These are phyloP conservation scores for Synergus laeviventris DNA, from an alignment of 2,888 invertebrate genomes.

Conservation along the genomic window DNA sequence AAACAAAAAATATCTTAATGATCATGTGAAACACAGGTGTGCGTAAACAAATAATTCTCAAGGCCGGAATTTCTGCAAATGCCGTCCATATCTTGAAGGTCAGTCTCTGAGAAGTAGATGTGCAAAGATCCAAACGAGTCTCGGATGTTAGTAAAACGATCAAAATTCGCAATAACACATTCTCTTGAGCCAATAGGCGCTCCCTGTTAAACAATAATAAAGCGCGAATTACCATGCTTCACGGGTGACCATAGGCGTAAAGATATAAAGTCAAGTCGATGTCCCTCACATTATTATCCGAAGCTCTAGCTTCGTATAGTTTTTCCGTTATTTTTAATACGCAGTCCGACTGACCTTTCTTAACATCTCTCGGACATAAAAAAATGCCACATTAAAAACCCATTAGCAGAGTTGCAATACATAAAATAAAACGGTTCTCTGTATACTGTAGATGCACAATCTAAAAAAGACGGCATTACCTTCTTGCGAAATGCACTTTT, in stretches of 20 bases:
- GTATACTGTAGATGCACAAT: not conserved
- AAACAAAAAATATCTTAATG: conserved; percentile 1
- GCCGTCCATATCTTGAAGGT: conserved; percentile 6
- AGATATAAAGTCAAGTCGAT: conserved; percentile 26
- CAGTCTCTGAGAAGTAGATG: conserved; percentile 8
- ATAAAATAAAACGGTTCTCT: conserved; percentile 12
- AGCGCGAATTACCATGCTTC: conserved; percentile 27
- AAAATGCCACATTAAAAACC: conserved; percentile 29
- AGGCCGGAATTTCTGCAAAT: conserved; percentile 18
- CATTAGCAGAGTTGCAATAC: conserved; percentile 13
- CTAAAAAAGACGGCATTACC: not conserved
- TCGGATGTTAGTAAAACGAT: conserved; percentile 12
- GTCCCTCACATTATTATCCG: conserved; percentile 15
- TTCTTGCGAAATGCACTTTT: conserved; percentile 12
- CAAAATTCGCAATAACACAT: conserved; percentile 13
- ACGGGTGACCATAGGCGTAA: conserved; percentile 4
- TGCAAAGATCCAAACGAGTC: conserved; percentile 2
- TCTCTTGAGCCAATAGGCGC: not conserved
- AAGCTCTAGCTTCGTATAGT: not conserved
- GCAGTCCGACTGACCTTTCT: not conserved
- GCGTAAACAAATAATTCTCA: conserved; percentile 22
- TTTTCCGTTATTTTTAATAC: conserved; percentile 38
- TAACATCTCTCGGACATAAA: not conserved
- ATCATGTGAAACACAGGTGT: not conserved
- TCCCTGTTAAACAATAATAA: conserved; percentile 39